Percentiles rank a stretch among this genome's conserved stretches.
These are phyloP conservation scores for Lateolabrax maculatus DNA, from an alignment of 2,797 vertebrate genomes.

Conservation along the genomic window DNA sequence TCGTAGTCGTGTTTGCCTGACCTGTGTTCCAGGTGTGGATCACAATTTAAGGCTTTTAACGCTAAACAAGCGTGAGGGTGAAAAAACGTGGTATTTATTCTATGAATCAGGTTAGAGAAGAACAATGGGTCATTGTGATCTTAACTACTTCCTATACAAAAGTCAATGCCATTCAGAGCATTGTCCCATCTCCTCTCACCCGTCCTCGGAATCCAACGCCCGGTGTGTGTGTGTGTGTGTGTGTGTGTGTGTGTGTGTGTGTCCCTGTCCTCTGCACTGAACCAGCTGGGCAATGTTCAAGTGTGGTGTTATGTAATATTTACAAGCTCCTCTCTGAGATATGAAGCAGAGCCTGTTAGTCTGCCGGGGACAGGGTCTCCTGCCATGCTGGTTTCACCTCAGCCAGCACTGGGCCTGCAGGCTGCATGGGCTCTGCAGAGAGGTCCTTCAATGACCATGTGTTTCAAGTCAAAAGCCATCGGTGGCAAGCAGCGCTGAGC, in stretches of 20 bases:
- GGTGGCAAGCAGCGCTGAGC: not conserved
- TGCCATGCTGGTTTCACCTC: conserved; percentile 2
- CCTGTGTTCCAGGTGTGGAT: rapidly evolving
- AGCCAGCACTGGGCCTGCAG: conserved; percentile 6
- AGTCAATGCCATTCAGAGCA: conserved; percentile 6
- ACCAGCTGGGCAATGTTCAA: conserved; percentile 62
- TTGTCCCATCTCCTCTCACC: not conserved
- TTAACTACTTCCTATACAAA: not conserved
- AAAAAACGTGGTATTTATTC: not conserved
- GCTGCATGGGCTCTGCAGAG: not conserved
- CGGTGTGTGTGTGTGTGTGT: not conserved
- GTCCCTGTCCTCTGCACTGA: conserved; percentile 38
- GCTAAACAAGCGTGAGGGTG: not conserved
- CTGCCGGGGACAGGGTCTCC: conserved; percentile 17
- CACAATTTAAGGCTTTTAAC: not conserved
- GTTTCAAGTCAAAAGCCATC: not conserved
- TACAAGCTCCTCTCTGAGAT: conserved; percentile 44
- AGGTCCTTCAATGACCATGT: not conserved
- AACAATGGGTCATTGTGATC: conserved; percentile 32
- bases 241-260: conserved; percentile 1
- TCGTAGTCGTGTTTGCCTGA: not conserved
- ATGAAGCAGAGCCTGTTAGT: conserved; percentile 35
- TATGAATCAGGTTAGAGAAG: not conserved
- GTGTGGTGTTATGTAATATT: conserved; percentile 65
- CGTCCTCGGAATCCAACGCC: not conserved